A percentile compares a stretch with the other conserved stretches of the same genome.
Conservation (phyloP, 1,140 invertebrate genomes). For the Harlomillsia oculata region DNA sequence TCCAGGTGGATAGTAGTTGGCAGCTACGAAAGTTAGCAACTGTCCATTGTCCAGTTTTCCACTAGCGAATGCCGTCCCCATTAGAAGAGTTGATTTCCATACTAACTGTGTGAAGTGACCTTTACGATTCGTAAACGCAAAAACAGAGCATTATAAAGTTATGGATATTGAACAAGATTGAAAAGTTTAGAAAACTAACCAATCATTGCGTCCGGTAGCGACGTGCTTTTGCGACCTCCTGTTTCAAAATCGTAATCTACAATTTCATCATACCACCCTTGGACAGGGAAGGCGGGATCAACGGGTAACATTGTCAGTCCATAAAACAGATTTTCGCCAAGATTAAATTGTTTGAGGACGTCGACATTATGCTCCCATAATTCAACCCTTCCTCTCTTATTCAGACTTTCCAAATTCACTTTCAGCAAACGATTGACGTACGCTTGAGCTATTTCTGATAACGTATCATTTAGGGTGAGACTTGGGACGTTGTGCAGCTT, state of each 20-base stretch:
- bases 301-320: background rate
- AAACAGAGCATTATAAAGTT: background rate
- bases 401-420: background rate
- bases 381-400: background rate
- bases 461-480: constrained; percentile 11
- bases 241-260: constrained; percentile 18
- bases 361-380: constrained; percentile 17
- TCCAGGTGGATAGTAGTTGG: constrained; percentile 21
- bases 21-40: constrained; percentile 16
- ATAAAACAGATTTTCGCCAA: constrained; percentile 26
- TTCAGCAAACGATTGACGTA: constrained; percentile 9
- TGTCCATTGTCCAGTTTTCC: background rate
- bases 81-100: constrained; percentile 19
- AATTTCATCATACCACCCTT: constrained; percentile 20
- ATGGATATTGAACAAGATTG: background rate
- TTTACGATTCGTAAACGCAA: background rate
- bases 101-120: constrained; percentile 25
- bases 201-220: background rate
- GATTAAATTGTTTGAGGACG: background rate
- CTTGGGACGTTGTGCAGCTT: constrained; percentile 3
- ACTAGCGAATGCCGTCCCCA: constrained; percentile 17
- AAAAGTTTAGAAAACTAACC: background rate
- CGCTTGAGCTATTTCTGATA: constrained; percentile 23
- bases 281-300: background rate
- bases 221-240: constrained; percentile 1